Base-by-base conservation (phyloP, 2,113 vertebrate genomes). In the Origma solitaria region DNA sequence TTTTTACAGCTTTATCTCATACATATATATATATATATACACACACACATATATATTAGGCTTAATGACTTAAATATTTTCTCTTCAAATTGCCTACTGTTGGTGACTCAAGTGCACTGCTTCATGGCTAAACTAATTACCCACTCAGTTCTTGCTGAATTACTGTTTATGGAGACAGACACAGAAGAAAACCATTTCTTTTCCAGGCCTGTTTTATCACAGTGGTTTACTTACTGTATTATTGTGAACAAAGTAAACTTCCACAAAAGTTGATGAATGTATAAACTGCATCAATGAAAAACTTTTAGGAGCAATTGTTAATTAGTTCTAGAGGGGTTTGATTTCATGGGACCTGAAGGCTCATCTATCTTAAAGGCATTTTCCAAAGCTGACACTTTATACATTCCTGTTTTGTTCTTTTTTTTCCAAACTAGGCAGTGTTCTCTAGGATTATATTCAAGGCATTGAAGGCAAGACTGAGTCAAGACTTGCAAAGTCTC, bases 181-280 rank as follows among this genome's bases (percentile, higher is more conserved):
- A 38, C 4, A 30, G 5, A 3, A 68, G 20, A 86, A 27, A 22
- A 6, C 0, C 5, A 5, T 10, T 24, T 37, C 28, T 8, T 12
- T 47, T 82, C 18, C 44, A 44, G 44, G 44, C 44, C 44, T 44
- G 44, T 44, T 44, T 40, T 40, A 40, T 9, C 38, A 40, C 38
- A 40, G 38, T 11, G 4, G 23, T 68, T 88, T 75, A 33, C 8
- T 35, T 82, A 65, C 0, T 60, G 5, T 53, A n/a, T 42, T 68
- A 51, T 6, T 88, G 40, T 5, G 3, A 90, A 81, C 31, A 28
- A 69, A 56, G 27, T 60, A 23, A 82, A 57, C 45, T 73, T 77
- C 54, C 31, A 65, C 25, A 81, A 37, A 81, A 23, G 8, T 25
- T 50, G 20, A 73, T 53, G 6, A 37, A 58, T 54, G 12, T 31